phyloP scores from a whole-genome alignment of 2,888 invertebrate genomes.

The Liopterus haemorrhoidalis region DNA sequence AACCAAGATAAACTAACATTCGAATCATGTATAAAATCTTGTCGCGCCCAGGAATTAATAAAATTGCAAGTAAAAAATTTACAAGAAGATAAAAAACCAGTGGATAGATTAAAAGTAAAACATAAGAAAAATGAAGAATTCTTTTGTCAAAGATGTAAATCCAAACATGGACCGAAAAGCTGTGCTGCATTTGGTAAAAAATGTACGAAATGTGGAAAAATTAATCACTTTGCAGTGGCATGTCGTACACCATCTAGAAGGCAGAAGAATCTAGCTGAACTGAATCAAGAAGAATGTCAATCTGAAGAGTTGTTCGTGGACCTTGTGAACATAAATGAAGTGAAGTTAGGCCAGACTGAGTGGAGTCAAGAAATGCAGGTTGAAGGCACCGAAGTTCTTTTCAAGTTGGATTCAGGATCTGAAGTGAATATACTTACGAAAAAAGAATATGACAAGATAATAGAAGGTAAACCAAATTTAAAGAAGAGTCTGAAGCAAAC shows the following conservation, averaged over 20 bases:
- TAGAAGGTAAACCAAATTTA: background rate
- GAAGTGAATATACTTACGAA: background rate
- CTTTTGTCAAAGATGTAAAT: conserved; percentile 3
- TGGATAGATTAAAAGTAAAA: background rate
- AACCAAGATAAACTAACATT: too few relatives aligned
- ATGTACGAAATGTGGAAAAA: background rate
- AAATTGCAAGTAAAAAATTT: background rate
- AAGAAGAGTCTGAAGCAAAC: background rate
- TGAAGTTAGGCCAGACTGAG: background rate
- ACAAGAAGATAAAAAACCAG: conserved; percentile 2
- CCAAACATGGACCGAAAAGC: conserved; percentile 5
- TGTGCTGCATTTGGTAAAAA: conserved; percentile 1
- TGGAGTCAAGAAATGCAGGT: background rate
- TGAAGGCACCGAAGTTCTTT: too few relatives aligned
- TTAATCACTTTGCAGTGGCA: conserved; percentile 4
- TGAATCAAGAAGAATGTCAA: too few relatives aligned
- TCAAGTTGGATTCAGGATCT: background rate
- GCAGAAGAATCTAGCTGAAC: too few relatives aligned
- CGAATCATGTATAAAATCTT: too few relatives aligned
- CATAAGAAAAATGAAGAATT: conserved; percentile 1
- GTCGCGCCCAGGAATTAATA: too few relatives aligned
- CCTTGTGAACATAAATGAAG: background rate
- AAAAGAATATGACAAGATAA: background rate
- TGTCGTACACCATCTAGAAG: background rate
- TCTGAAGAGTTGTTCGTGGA: too few relatives aligned